Evolutionary conservation across 2,888 invertebrate genomes (phyloP).

Genomic region (Agrotis ipsilon): DNA sequence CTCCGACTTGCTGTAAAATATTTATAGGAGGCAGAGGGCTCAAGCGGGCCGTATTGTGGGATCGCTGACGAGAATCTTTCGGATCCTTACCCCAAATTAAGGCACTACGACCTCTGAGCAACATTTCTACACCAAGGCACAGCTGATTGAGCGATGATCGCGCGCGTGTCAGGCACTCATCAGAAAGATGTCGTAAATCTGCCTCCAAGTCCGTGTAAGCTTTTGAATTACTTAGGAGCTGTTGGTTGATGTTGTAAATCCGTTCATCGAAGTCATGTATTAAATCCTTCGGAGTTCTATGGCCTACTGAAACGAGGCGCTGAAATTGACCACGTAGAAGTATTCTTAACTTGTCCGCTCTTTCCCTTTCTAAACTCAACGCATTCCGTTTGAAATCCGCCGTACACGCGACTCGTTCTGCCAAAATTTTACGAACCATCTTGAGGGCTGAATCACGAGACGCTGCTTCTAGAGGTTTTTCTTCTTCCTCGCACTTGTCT

Average conservation of each 20-base stretch:
- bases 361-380: conserved; percentile 75
- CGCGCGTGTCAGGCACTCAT: conserved; percentile 70
- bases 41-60: conserved; percentile 56
- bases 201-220: conserved; percentile 80
- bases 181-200: conserved; percentile 75
- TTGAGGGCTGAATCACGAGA: conserved; percentile 70
- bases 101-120: conserved; percentile 66
- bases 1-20: conserved; percentile 65
- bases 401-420: conserved; percentile 70
- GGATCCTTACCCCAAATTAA: conserved; percentile 63
- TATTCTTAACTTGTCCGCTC: conserved; percentile 76
- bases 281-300: conserved; percentile 77
- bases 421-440: conserved; percentile 67
- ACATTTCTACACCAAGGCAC: conserved; percentile 69
- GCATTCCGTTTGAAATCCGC: conserved; percentile 76
- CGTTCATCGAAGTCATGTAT: conserved; percentile 82
- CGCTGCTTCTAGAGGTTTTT: conserved; percentile 55
- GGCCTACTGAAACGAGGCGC: conserved; percentile 75
- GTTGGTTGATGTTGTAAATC: conserved; percentile 84
- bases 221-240: conserved; percentile 81
- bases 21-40: conserved; percentile 45
- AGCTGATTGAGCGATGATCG: conserved; percentile 79
- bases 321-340: conserved; percentile 80
- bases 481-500: conserved; percentile 55
- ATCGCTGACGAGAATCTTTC: conserved; percentile 52